Conservation (phyloP, 2,888 invertebrate species). For the Uloborus plumipes region DNA sequence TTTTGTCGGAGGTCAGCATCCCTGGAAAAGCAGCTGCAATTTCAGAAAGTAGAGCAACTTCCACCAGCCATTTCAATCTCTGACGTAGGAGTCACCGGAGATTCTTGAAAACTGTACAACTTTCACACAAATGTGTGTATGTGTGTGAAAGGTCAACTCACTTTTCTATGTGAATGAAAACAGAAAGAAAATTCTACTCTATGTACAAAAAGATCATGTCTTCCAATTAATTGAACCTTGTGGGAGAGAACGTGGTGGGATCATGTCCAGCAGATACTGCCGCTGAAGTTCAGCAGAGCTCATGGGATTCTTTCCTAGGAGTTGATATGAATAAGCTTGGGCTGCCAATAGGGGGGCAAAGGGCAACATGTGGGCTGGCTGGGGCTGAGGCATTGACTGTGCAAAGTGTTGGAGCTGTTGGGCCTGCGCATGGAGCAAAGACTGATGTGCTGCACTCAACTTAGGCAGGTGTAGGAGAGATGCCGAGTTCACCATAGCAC, state of each 20-base stretch:
- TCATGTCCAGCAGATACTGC: constrained; percentile 97
- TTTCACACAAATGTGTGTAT: constrained; percentile 9
- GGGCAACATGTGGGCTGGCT: constrained; percentile 83
- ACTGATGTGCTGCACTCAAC: constrained; percentile 67
- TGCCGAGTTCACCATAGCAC: constrained; percentile 69
- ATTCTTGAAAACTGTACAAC: constrained; percentile 32
- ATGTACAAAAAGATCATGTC: constrained; percentile 65
- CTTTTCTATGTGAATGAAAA: constrained; percentile 43
- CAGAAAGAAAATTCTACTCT: neutral
- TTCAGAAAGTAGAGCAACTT: constrained; percentile 25
- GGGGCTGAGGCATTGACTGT: constrained; percentile 79
- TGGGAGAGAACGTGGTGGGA: constrained; percentile 75
- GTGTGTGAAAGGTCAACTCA: constrained; percentile 25
- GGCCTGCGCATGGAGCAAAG: constrained; percentile 67
- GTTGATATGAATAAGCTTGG: constrained; percentile 72
- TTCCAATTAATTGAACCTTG: constrained; percentile 67
- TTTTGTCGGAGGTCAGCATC: too few relatives aligned
- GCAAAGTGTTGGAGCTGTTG: constrained; percentile 79
- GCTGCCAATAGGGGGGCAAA: constrained; percentile 82
- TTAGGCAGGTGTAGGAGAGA: constrained; percentile 66
- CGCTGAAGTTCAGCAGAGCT: constrained; percentile 78
- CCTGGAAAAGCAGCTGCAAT: constrained; percentile 14
- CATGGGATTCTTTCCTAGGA: constrained; percentile 69
- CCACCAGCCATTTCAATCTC: constrained; percentile 8
- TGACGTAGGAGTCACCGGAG: constrained; percentile 63